phyloP scores from a whole-genome alignment of 2,888 invertebrate species.

The Plebejus melissa region DNA sequence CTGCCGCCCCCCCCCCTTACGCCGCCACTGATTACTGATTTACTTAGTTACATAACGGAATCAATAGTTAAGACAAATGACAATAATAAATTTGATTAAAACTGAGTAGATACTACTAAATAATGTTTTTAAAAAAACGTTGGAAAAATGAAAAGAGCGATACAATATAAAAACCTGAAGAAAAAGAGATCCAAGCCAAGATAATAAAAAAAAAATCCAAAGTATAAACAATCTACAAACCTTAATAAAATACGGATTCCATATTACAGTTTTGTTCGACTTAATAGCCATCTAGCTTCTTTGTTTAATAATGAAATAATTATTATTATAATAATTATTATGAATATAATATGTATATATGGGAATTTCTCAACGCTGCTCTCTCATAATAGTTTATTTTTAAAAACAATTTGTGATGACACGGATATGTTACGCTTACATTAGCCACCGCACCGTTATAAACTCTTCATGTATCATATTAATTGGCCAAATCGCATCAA shows the following conservation, averaged over 20 bases:
- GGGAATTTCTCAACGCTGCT: conserved; percentile 20
- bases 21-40: neutral
- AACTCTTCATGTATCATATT: conserved; percentile 47
- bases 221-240: conserved; percentile 10
- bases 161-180: neutral
- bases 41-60: neutral
- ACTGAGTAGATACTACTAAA: neutral
- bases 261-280: conserved; percentile 19
- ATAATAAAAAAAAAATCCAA: neutral
- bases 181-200: neutral
- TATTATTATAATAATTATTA: conserved; percentile 12
- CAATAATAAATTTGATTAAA: neutral
- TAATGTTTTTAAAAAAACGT: neutral
- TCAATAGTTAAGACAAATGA: neutral
- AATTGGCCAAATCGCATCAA: conserved; percentile 50
- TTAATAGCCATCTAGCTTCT: conserved; percentile 8
- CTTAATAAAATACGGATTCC: conserved; percentile 19
- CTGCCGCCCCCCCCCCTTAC: no score
- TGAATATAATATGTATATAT: conserved; percentile 2
- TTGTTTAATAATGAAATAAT: conserved; percentile 22
- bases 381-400: conserved; percentile 26
- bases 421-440: conserved; percentile 44
- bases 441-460: conserved; percentile 42
- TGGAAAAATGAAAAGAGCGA: neutral
- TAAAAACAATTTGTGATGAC: conserved; percentile 41